Conservation (phyloP, 2,888 invertebrate genomes). For the Acrobasis repandana region DNA sequence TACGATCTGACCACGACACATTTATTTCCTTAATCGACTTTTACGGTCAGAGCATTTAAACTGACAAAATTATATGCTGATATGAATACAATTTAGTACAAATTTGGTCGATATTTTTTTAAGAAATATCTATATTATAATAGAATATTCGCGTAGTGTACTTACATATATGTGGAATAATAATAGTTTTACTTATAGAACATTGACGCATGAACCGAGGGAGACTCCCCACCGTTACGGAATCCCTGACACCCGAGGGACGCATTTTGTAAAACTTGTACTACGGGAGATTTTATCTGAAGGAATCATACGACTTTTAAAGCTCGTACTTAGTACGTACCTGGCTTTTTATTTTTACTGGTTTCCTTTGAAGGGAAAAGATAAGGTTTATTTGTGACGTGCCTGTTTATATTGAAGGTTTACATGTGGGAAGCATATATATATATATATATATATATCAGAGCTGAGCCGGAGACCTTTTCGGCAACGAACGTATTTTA, state of each 20-base stretch:
- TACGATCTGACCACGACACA: too few species aligned
- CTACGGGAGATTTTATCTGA: conserved; percentile 17
- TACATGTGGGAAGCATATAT: not conserved
- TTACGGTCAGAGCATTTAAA: too few species aligned
- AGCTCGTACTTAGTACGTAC: conserved; percentile 16
- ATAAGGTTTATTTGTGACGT: not conserved
- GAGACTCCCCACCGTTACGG: not conserved
- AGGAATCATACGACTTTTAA: conserved; percentile 19
- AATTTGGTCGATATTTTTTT: too few species aligned
- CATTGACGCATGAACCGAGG: conserved; percentile 10
- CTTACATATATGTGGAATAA: too few species aligned
- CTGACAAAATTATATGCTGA: too few species aligned
- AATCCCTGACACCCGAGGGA: conserved; percentile 8
- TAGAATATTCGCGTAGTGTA: too few species aligned
- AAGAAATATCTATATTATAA: too few species aligned
- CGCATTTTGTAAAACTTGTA: conserved; percentile 18
- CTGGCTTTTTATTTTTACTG: conserved; percentile 2
- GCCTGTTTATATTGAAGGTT: not conserved
- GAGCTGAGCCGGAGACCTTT: too few species aligned
- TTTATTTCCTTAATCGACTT: too few species aligned
- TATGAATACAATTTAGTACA: too few species aligned
- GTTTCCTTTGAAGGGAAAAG: not conserved
- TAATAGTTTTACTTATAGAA: not conserved
- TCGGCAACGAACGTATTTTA: too few species aligned
- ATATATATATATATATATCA: too few species aligned